Percentiles rank a stretch among this genome's conserved stretches.
Evolutionary conservation across 2,113 vertebrate species (phyloP).

Genomic region (Brachypodius melanocephalos): DNA sequence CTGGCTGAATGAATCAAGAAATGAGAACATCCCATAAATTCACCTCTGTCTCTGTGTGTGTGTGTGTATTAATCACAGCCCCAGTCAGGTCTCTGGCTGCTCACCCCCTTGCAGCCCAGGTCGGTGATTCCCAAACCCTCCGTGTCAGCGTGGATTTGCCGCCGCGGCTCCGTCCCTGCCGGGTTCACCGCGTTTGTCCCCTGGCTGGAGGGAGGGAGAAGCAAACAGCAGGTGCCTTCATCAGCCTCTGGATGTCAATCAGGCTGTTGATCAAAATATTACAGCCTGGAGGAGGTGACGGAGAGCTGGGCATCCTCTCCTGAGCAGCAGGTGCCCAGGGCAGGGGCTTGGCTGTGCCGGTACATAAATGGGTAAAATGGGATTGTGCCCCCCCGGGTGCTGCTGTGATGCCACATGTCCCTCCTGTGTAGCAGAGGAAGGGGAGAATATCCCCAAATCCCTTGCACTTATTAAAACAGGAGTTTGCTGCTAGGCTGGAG

Average conservation of each 20-base stretch:
- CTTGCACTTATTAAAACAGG: not conserved
- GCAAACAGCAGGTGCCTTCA: not conserved
- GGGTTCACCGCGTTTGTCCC: rapidly evolving
- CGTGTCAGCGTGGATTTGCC: rapidly evolving
- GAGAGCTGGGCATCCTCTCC: not conserved
- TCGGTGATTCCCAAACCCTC: not conserved
- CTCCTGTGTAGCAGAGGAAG: not conserved
- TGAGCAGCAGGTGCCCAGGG: rapidly evolving
- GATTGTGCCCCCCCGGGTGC: not conserved
- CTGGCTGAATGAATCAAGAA: not conserved
- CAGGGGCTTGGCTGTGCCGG: not conserved
- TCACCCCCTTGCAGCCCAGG: rapidly evolving
- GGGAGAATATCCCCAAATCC: not conserved
- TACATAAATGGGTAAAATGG: not conserved
- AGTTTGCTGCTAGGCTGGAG: not conserved
- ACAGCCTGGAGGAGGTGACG: not conserved
- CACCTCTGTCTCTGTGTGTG: not conserved
- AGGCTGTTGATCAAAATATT: not conserved
- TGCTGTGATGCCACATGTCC: rapidly evolving
- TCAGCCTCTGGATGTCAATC: not conserved
- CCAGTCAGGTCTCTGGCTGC: not conserved
- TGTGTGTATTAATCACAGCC: not conserved
- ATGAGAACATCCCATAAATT: not conserved
- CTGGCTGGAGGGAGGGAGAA: not conserved
- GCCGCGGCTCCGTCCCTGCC: rapidly evolving